Base-by-base conservation (phyloP, 92 coral and sea anemone genomes). In the Blastomussa wellsi region DNA sequence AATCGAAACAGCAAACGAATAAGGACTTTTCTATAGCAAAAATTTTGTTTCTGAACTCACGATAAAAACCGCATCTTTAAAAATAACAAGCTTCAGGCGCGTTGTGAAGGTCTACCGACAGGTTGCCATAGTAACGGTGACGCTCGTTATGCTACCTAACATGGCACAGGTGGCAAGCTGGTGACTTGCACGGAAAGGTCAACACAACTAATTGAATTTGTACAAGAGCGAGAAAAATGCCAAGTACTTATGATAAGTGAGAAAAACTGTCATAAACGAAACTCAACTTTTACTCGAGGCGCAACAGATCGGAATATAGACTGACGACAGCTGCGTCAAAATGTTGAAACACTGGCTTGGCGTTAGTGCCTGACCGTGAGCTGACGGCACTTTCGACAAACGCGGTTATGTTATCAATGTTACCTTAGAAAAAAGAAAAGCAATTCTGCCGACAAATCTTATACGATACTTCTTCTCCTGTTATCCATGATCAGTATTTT, bases 171-270 rank as follows among this genome's bases (percentile, higher is more conserved):
- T 83, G 87, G 87, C 19, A 24, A 31, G 86, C 87, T 31, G 87
- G 87, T 83, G 81, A 14, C 47, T 28, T 26, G 81, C 81, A 52
- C 69, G 80, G 59, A 75, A 83, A 62, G 87, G 55, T 83, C 87
- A 83, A 83, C 60, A 83, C 57, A 74, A 26, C 73, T 76, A 74
- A 83, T 83, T 74, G 74, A 74, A 74, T 75, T 83, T 83, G 80
- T 83, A 53, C 87, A 83, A 75, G 78, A 65, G 80, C 72, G 51
- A n/a, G 41, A 57, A 60, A 59, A 51, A 22, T 60, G 57, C 26
- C 8, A 59, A 36, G 60, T 48, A 74, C 57, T 83, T 74, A n/a
- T 60, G 53, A 73, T 72, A 73, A 83, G 70, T 55, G 81, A 42
- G 55, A 74, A 74, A 74, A 59, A 31, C 39, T 72, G 80, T 39